Evolutionary conservation across 2,113 vertebrate genomes (phyloP).

Genomic region (Cricetomys ansorgei): DNA sequence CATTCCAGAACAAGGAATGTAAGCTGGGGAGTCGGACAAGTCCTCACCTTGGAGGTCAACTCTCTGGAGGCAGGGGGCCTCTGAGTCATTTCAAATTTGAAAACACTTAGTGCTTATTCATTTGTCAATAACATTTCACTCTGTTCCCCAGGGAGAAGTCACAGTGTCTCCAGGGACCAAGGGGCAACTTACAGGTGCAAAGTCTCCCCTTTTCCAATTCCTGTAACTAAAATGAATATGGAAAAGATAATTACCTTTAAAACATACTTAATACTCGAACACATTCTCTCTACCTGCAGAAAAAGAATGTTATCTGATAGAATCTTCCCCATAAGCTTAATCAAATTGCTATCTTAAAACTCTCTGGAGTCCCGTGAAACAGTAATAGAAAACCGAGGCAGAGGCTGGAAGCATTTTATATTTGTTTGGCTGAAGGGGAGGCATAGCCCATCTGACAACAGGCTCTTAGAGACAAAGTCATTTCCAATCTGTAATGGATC

Average conservation of each 20-base stretch:
- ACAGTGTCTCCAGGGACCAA: not conserved
- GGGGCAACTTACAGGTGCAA: constrained; percentile 60
- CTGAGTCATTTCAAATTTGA: not conserved
- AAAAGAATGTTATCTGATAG: constrained; percentile 80
- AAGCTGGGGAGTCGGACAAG: not conserved
- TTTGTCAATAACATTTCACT: constrained; percentile 59
- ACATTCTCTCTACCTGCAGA: constrained; percentile 85
- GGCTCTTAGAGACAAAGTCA: constrained; percentile 76
- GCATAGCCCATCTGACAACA: constrained; percentile 62
- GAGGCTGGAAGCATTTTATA: constrained; percentile 66
- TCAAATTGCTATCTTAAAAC: constrained; percentile 84
- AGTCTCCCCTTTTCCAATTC: constrained; percentile 72
- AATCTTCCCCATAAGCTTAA: constrained; percentile 85
- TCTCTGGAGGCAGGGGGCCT: not conserved
- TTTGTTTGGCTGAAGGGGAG: constrained; percentile 56
- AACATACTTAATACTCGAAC: constrained; percentile 85
- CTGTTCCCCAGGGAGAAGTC: constrained; percentile 35
- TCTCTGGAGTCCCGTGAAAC: constrained; percentile 85
- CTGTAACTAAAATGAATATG: constrained; percentile 81
- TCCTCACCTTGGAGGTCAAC: not conserved
- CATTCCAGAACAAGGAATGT: not conserved
- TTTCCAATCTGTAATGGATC: constrained; percentile 84
- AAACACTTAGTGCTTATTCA: constrained; percentile 20
- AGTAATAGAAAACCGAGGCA: constrained; percentile 80
- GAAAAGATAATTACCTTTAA: constrained; percentile 87